Evolutionary conservation across 2,113 vertebrate species (phyloP).

Genomic region (Podarcis muralis): DNA sequence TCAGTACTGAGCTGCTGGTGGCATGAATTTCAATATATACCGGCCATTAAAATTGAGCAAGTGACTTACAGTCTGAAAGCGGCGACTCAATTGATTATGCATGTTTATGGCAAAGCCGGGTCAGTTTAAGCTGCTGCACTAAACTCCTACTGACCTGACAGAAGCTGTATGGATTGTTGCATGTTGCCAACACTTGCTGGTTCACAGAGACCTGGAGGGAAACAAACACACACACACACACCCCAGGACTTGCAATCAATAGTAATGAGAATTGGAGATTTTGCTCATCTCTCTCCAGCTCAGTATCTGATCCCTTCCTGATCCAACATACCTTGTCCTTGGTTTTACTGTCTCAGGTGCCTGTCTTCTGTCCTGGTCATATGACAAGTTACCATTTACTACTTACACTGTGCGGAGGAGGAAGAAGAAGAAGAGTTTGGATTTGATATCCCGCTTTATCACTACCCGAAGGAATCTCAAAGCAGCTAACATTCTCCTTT

Average conservation of each 20-base stretch:
- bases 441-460: no score
- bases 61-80: rapidly evolving
- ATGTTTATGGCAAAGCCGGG: neutral
- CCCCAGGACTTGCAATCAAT: neutral
- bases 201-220: slow-evolving; percentile 12
- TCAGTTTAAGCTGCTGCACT: neutral
- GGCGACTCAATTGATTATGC: slow-evolving; percentile 32
- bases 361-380: no score
- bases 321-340: neutral
- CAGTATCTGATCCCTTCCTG: neutral
- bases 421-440: no score
- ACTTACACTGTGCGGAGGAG: no score
- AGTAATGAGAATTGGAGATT: slow-evolving; percentile 5
- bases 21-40: neutral
- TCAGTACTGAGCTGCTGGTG: rapidly evolving
- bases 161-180: neutral
- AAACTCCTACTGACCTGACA: neutral
- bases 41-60: slow-evolving; percentile 6
- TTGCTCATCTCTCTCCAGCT: neutral
- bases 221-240: slow-evolving; percentile 9
- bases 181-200: neutral
- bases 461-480: no score
- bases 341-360: neutral
- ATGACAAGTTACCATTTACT: no score
- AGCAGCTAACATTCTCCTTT: no score